A percentile compares a stretch with the other conserved stretches of the same genome.
phyloP scores from a whole-genome alignment of 2,888 invertebrate genomes.

The Acanthosepion lycidas region DNA sequence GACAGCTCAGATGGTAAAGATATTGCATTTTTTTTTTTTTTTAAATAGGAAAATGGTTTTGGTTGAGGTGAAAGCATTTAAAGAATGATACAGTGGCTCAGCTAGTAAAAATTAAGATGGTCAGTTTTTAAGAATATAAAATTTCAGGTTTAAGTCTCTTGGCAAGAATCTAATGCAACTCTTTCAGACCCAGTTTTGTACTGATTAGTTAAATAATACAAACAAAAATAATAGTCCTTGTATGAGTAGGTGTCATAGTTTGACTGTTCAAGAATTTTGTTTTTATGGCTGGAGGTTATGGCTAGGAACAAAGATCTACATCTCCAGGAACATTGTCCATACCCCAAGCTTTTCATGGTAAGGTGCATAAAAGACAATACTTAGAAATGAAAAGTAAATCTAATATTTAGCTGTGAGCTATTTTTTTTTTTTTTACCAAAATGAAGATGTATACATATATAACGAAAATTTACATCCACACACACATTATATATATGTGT shows the following conservation, averaged over 20 bases:
- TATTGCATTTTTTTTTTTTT: not conserved
- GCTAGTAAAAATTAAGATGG: not conserved
- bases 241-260: not conserved
- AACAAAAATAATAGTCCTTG: not conserved
- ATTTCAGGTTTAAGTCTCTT: not conserved
- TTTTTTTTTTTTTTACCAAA: not conserved
- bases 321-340: not conserved
- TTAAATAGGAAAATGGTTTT: not conserved
- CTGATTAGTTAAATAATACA: not conserved
- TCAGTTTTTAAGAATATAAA: not conserved
- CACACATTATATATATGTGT: not conserved
- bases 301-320: not conserved
- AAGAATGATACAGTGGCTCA: not conserved
- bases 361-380: not conserved
- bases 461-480: not conserved
- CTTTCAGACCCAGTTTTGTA: not conserved
- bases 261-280: not conserved
- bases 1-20: not conserved
- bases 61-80: not conserved
- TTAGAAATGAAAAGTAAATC: not conserved
- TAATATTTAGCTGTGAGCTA: not conserved
- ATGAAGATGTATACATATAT: not conserved
- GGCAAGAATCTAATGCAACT: not conserved
- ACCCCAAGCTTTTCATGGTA: not conserved
- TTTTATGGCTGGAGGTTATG: not conserved